A percentile compares a stretch with the other conserved stretches of the same genome.
Evolutionary conservation across 2,113 vertebrate genomes (phyloP).

Genomic region (Halichoeres trimaculatus): DNA sequence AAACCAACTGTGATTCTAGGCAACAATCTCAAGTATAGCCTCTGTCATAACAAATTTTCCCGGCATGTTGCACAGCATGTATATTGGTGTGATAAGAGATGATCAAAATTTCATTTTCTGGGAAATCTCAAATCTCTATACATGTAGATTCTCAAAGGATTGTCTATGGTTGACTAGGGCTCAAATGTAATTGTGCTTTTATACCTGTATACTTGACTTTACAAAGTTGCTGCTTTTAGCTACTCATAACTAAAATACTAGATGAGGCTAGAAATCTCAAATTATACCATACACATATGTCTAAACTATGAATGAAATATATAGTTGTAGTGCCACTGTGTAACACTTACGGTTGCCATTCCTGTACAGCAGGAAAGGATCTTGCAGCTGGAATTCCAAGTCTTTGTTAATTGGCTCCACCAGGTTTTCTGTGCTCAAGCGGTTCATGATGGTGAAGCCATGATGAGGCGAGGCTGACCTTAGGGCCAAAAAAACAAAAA

Average conservation of each 20-base stretch:
- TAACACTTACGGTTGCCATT: conserved; percentile 88
- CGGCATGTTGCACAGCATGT: conserved; percentile 5
- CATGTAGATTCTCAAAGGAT: too few relatives aligned
- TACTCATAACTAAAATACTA: too few relatives aligned
- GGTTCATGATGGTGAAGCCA: conserved; percentile 98
- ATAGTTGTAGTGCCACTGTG: background rate
- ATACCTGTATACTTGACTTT: too few relatives aligned
- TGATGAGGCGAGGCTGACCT: conserved; percentile 96
- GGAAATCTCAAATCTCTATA: too few relatives aligned
- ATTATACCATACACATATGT: background rate
- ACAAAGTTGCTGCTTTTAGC: too few relatives aligned
- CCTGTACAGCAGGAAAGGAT: conserved; percentile 97
- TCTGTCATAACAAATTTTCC: too few relatives aligned
- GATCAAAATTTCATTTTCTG: background rate
- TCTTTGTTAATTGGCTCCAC: conserved; percentile 99
- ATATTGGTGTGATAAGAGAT: background rate
- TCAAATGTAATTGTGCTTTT: too few relatives aligned
- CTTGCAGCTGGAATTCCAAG: conserved; percentile 97
- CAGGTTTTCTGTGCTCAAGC: conserved; percentile 93
- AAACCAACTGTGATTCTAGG: background rate
- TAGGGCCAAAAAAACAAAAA: conserved; percentile 2
- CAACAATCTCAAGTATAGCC: too few relatives aligned
- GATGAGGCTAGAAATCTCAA: too few relatives aligned
- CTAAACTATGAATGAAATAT: background rate
- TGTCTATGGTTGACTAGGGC: too few relatives aligned